Base-by-base conservation (phyloP, 2,113 vertebrate species). In the Helogale parvula region DNA sequence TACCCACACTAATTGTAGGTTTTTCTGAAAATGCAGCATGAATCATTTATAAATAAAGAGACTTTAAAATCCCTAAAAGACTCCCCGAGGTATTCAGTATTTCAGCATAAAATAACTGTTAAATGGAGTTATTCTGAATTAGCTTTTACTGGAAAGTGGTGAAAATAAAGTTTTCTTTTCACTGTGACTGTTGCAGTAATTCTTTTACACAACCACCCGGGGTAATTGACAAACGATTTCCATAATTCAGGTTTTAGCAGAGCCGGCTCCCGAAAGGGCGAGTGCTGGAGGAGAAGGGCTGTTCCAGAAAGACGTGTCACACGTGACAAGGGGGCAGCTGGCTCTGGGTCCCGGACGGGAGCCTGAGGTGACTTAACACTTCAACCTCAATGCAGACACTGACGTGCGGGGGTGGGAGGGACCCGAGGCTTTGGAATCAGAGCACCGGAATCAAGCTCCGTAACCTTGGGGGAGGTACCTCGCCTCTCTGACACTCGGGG, bases 41-140 rank as follows among this genome's bases (percentile, higher is more conserved):
- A 99, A 99, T 99, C 99, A 99, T 99, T 99, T 99, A 99, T 99
- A 99, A 99, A 99, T 99, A 99, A 99, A 99, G 98, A 99, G 99
- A 99, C 99, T 99, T 99, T 99, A 99, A 99, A 99, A 99, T 98
- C 98, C 98, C 98, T 99, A 98, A 99, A 99, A 99, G 99, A 99
- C 99, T 99, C 99, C 99, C 99, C 17, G 97, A 98, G 98, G 99
- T 99, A 98, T 99, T 99, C 98, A 98, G 98, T 98, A 99, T 99
- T 99, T 99, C 99, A 98, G 99, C 98, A 99, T 99, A 99, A 99
- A 99, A 99, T 99, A 99, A 99, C 99, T 99, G 99, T 99, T 99
- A 99, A 99, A 98, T 99, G 98, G 99, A 99, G 99, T 99, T 99
- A 99, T 99, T 99, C 98, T 99, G 99, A 99, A 99, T 99, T 99